A percentile compares a stretch with the other conserved stretches of the same genome.
phyloP scores from a whole-genome alignment of 1,140 invertebrate species.

The Pogonomyrmex barbatus region DNA sequence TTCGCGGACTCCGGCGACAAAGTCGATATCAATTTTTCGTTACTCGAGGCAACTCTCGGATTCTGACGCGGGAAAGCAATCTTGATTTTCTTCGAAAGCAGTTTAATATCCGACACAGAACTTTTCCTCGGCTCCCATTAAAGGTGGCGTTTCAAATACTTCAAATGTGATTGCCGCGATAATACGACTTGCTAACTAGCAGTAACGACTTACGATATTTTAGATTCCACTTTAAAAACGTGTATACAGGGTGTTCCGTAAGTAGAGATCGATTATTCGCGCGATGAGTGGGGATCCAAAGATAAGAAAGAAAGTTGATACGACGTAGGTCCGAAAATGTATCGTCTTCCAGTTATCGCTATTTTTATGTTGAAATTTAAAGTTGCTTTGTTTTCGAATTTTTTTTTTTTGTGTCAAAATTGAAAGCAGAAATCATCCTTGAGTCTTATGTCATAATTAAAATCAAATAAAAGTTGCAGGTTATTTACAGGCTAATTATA shows the following conservation, averaged over 20 bases:
- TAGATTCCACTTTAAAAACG: neutral
- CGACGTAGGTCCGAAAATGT: too few species aligned
- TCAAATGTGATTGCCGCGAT: neutral
- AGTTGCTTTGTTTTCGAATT: too few species aligned
- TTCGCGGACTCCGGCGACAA: constrained; percentile 3
- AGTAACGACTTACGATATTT: neutral
- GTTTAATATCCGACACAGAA: constrained; percentile 44
- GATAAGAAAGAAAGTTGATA: too few species aligned
- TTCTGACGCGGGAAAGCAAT: neutral
- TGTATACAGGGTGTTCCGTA: neutral
- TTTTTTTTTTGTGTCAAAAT: too few species aligned
- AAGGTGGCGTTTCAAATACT: neutral
- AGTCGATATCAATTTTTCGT: constrained; percentile 54
- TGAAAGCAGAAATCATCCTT: too few species aligned
- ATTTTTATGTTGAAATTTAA: too few species aligned
- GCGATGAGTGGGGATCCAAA: too few species aligned
- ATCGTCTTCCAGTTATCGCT: too few species aligned
- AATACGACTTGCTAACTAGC: neutral
- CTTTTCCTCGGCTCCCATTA: neutral
- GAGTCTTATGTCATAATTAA: too few species aligned
- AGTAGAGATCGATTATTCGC: too few species aligned
- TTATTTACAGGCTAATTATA: too few species aligned
- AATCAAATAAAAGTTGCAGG: too few species aligned
- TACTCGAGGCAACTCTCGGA: constrained; percentile 42
- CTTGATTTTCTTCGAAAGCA: constrained; percentile 44